These are phyloP conservation scores for Mallotus villosus DNA, from an alignment of 2,797 vertebrate species.

Conservation along the genomic window DNA sequence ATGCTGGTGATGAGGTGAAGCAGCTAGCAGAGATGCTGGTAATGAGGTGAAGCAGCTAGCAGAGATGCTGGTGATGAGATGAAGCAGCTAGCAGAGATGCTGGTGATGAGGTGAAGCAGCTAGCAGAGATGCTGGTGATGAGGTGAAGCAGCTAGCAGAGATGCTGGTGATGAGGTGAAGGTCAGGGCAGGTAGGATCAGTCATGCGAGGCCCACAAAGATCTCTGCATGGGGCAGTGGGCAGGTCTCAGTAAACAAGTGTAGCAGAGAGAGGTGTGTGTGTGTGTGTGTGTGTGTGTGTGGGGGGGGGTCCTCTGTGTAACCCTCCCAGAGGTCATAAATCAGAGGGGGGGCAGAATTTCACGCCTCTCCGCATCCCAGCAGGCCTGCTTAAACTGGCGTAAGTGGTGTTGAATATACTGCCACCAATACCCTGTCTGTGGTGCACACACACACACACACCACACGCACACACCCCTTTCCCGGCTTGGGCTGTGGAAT, in stretches of 20 bases:
- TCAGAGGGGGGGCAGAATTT: conserved; percentile 75
- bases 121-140: too few relatives aligned
- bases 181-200: conserved; percentile 69
- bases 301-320: conserved; percentile 40
- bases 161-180: conserved; percentile 56
- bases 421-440: conserved; percentile 54
- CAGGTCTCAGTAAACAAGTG: conserved; percentile 68
- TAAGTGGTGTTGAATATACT: conserved; percentile 69
- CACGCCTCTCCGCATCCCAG: conserved; percentile 74
- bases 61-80: too few relatives aligned
- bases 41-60: background rate
- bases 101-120: too few relatives aligned
- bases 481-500: background rate
- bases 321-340: conserved; percentile 77
- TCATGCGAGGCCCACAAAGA: conserved; percentile 53
- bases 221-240: conserved; percentile 65
- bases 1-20: conserved; percentile 56
- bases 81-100: background rate
- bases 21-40: too few relatives aligned
- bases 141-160: background rate
- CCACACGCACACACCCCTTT: conserved; percentile 17
- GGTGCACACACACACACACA: conserved; percentile 26
- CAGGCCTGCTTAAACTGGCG: conserved; percentile 77
- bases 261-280: conserved; percentile 67
- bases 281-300: conserved; percentile 19